Base-by-base conservation (phyloP, 2,797 vertebrate species). In the Morus bassanus region DNA sequence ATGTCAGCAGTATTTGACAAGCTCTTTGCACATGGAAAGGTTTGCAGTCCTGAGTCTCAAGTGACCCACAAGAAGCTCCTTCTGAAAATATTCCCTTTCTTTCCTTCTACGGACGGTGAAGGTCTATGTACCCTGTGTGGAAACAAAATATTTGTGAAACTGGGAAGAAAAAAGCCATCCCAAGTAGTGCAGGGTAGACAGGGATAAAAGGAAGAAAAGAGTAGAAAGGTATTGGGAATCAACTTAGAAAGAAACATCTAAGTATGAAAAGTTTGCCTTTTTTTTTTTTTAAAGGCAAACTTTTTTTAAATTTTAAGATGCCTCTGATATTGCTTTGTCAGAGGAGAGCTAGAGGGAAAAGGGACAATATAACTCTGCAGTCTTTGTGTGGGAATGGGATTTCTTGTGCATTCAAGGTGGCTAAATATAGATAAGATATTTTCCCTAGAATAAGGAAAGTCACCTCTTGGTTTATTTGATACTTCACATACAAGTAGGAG, bases 351-450 rank as follows among this genome's bases (percentile, higher is more conserved):
- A 57, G 37, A 68, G 11, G 10, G 15, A 64, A 86, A 70, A 72
- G 8, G 0, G 0, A 39, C 16, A 13, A 3, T 76, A 2, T 37
- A 61, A 45, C 45, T 30, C 30, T 74, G 18, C 2, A 4, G 11
- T 51, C 27, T 72, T 84, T 33, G 30, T 23, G 15, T 14, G 15
- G 14, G 16, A 4, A 46, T 27, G 27, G 27, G 30, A 59, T 77
- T 93, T 18, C 24, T 77, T 7, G 2, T 70, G 28, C 57, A 45
- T 75, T 74, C 24, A 80, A 72, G 18, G 24, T 70, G 75, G 35
- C 39, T 43, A 70, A 85, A 85, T 95, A 57, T 72, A 88, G 18
- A 11, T 23, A n/a, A 19, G 14, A 28, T 13, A 45, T 54, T 79
- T 96, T 91, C n/a, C 17, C 17, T 70, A 15, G 7, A 18, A 28